A percentile compares a stretch with the other conserved stretches of the same genome.
Conservation (phyloP, 1,140 invertebrate species). For the Trissolcus basalis region DNA sequence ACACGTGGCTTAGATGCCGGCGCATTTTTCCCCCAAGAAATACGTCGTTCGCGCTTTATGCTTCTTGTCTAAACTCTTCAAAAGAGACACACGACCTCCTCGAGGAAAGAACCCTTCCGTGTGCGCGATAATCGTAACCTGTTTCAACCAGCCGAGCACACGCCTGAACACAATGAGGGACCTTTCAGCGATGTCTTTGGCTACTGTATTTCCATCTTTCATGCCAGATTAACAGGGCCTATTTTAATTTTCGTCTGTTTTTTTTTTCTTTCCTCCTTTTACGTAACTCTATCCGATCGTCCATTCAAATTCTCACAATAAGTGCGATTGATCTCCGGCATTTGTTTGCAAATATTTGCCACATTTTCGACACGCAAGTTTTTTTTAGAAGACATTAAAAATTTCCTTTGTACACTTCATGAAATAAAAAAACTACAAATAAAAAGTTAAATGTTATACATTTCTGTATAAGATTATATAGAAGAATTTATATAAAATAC, state of each 20-base stretch:
- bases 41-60: conserved; percentile 52
- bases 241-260: conserved; percentile 10
- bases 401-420: no score
- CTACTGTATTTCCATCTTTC: conserved; percentile 42
- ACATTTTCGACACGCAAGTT: no score
- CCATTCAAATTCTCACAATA: no score
- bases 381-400: no score
- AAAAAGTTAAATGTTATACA: no score
- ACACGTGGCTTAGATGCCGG: conserved; percentile 70
- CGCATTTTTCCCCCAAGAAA: conserved; percentile 29
- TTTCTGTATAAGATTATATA: no score
- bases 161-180: conserved; percentile 53
- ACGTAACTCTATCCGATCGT: neutral
- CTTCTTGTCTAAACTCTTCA: conserved; percentile 53
- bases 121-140: conserved; percentile 58
- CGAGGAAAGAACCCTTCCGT: conserved; percentile 53
- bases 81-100: conserved; percentile 66
- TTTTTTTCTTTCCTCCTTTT: no score
- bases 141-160: conserved; percentile 50
- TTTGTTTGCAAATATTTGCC: no score
- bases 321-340: no score
- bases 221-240: conserved; percentile 22
- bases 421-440: no score
- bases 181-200: conserved; percentile 33
- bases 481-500: no score